These are phyloP conservation scores for Zapornia atra DNA, from an alignment of 2,113 vertebrate genomes.

Conservation along the genomic window DNA sequence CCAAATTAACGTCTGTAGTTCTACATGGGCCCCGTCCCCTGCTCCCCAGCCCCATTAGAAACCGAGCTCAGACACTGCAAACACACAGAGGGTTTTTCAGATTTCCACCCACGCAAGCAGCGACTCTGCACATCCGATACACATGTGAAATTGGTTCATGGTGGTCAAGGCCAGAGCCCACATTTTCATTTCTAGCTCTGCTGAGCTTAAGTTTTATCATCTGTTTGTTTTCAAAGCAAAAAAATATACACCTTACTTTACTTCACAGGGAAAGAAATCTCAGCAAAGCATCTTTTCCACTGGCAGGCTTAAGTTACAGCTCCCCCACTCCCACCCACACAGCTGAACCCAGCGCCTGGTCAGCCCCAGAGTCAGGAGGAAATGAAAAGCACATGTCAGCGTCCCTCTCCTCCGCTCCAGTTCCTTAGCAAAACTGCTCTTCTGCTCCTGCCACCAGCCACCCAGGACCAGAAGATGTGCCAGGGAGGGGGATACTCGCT, in stretches of 20 bases:
- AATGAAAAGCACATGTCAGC: slow-evolving; percentile 1
- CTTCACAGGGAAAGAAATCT: neutral
- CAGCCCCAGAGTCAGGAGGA: neutral
- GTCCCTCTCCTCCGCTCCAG: neutral
- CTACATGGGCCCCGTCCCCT: neutral
- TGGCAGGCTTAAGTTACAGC: neutral
- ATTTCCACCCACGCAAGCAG: neutral
- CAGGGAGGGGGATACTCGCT: neutral
- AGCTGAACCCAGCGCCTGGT: neutral
- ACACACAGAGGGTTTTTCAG: neutral
- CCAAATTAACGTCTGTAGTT: neutral
- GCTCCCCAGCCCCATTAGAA: neutral
- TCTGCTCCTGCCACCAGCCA: neutral
- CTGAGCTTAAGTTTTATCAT: neutral
- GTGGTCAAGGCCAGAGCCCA: neutral
- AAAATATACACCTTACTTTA: neutral
- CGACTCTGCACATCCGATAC: neutral
- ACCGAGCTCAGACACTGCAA: neutral
- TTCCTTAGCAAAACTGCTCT: neutral
- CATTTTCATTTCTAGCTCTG: neutral
- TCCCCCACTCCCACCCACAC: neutral
- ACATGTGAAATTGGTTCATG: neutral
- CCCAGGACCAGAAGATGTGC: neutral
- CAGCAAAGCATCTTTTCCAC: neutral
- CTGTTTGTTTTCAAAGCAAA: slow-evolving; percentile 30